Evolutionary conservation across 2,888 invertebrate species (phyloP).

Genomic region (Dryobota labecula): DNA sequence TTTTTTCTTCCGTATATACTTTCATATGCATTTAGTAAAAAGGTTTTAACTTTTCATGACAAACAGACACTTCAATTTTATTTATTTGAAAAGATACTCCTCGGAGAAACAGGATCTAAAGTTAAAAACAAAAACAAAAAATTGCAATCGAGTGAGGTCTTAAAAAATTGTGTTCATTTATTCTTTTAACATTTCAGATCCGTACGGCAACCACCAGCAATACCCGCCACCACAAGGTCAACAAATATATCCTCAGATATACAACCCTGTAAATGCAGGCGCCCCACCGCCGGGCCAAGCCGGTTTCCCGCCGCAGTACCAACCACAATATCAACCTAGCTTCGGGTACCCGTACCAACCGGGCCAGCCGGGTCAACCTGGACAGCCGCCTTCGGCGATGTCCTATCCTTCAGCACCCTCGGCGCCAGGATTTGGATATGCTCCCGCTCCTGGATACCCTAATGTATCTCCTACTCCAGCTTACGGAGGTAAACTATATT

Average conservation of each 20-base stretch:
- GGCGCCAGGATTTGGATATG: slow-evolving; percentile 55
- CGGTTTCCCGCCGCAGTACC: slow-evolving; percentile 57
- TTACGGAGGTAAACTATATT: slow-evolving; percentile 65
- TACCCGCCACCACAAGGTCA: slow-evolving; percentile 80
- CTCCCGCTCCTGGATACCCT: slow-evolving; percentile 50
- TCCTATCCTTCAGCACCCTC: slow-evolving; percentile 73
- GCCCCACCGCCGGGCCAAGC: slow-evolving; percentile 70
- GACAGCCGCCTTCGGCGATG: slow-evolving; percentile 75
- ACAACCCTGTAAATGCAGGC: slow-evolving; percentile 75
- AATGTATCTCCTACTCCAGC: slow-evolving; percentile 64
- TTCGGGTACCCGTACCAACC: slow-evolving; percentile 68
- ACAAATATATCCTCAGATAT: slow-evolving; percentile 81
- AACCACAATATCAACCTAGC: slow-evolving; percentile 59
- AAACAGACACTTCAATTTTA: too few relatives aligned
- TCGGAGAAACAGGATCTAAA: neutral
- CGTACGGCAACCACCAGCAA: slow-evolving; percentile 78
- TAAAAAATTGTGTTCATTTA: neutral
- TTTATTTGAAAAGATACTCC: too few relatives aligned
- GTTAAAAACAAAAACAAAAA: neutral
- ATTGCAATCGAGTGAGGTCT: neutral
- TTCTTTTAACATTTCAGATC: slow-evolving; percentile 74
- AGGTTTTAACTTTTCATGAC: too few relatives aligned
- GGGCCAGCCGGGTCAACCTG: slow-evolving; percentile 63
- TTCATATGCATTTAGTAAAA: too few relatives aligned
- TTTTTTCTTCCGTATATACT: too few relatives aligned